Evolutionary conservation across 2,888 invertebrate genomes (phyloP), one percentile per base, ranked within the genome.

Genomic region (Hofmannophila pseudospretella): DNA sequence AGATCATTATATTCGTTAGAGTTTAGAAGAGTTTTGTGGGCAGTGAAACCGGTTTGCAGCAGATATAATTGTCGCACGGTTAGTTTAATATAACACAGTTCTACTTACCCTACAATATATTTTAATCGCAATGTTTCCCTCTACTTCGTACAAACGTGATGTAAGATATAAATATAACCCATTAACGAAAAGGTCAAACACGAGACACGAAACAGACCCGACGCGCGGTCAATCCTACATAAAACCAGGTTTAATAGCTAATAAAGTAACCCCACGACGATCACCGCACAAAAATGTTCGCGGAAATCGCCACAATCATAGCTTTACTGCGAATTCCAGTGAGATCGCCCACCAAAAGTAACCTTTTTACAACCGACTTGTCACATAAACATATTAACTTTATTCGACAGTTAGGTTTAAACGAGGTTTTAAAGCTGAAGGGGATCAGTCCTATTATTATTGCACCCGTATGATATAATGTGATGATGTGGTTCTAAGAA

Each of bases 321-420:
- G 60, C 41, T 49, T 54, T 58, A 53, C 57, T 49, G 58, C 58
- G 48, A 67, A 68, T 58, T 68, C 67, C 64, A 47, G 49, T 51
- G 57, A 58, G 69, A 72, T 62, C 54, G 49, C 46, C 58, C 51
- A 64, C 67, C 69, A 62, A 49, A 56, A 49, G 51, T 51, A 47
- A 60, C 57, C 54, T 59, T 73, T 72, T 79, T 66, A 78, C 60
- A 58, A 47, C 65, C 54, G 29, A 41, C 38, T 50, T 54, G 66
- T 64, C 75, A 50, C 74, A 75, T 81, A 81, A 81, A 81, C 67
- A 67, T 69, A 73, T 72, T 70, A 69, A 75, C 51, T 80, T 81
- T 80, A 80, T 80, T 64, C 54, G 69, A 67, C 65, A 67, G 60
- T 71, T 68, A 60, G 54, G 58, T 52, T 67, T 64, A 65, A 77